phyloP scores from a whole-genome alignment of 2,113 vertebrate genomes.

The Herpetotheres cachinnans region DNA sequence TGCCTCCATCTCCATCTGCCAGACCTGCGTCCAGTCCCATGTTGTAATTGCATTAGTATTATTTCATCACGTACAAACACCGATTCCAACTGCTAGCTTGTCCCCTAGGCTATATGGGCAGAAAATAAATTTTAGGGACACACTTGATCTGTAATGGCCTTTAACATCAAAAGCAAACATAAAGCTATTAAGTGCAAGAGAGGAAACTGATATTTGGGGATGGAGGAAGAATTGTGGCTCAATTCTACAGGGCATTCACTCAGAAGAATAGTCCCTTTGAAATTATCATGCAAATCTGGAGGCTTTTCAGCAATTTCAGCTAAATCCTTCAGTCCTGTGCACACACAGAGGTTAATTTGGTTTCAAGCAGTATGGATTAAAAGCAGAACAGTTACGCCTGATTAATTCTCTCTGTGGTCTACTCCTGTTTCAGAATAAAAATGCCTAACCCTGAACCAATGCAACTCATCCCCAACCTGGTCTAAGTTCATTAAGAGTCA shows the following conservation, averaged over 20 bases:
- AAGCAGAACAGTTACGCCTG: conserved; percentile 10
- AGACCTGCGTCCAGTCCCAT: not conserved
- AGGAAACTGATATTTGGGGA: not conserved
- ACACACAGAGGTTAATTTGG: conserved; percentile 28
- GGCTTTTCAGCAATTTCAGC: conserved; percentile 24
- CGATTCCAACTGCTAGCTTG: not conserved
- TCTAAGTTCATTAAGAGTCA: not conserved
- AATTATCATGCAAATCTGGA: conserved; percentile 16
- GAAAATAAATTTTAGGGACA: not conserved
- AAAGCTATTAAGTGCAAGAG: not conserved
- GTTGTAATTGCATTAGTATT: not conserved
- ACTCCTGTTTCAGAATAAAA: not conserved
- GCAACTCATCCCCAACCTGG: not conserved
- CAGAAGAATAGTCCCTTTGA: not conserved
- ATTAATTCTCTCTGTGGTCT: not conserved
- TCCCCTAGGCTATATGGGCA: not conserved
- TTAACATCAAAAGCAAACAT: not conserved
- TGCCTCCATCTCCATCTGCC: not conserved
- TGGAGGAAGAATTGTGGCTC: not conserved
- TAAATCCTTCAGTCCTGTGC: conserved; percentile 23
- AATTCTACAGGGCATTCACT: not conserved
- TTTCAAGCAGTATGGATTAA: conserved; percentile 31
- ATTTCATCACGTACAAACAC: not conserved
- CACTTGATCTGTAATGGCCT: not conserved
- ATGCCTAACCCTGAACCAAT: not conserved